Evolutionary conservation across 2,797 vertebrate species (phyloP).

Genomic region (Dallia pectoralis): DNA sequence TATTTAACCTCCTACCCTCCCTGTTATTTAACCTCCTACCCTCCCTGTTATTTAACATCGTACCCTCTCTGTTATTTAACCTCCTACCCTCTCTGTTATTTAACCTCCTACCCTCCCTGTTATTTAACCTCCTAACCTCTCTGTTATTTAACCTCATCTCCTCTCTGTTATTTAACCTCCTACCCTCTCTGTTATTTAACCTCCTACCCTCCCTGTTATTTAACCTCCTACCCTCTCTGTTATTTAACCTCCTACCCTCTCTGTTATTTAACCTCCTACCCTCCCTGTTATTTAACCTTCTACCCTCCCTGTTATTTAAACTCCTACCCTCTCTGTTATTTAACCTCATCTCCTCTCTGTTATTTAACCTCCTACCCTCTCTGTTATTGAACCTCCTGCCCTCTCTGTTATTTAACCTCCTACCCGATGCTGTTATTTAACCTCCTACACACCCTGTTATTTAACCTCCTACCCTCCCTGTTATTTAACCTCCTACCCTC

Average conservation of each 20-base stretch:
- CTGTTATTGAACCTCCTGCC: slow-evolving; percentile 34
- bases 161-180: no score
- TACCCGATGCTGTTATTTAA: slow-evolving; percentile 16
- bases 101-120: slow-evolving; percentile 34
- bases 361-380: slow-evolving; percentile 18
- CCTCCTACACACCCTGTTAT: slow-evolving; percentile 24
- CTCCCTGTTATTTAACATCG: slow-evolving; percentile 33
- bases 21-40: no score
- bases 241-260: slow-evolving; percentile 33
- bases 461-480: slow-evolving; percentile 34
- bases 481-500: no score
- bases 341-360: no score
- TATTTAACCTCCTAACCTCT: slow-evolving; percentile 18
- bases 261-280: no score
- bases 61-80: no score
- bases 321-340: slow-evolving; percentile 25
- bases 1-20: slow-evolving; percentile 33
- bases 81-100: slow-evolving; percentile 25
- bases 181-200: slow-evolving; percentile 30
- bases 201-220: no score
- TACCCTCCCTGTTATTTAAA: no score
- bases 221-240: slow-evolving; percentile 23
- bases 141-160: slow-evolving; percentile 37
- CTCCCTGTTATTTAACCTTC: slow-evolving; percentile 32
- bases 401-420: slow-evolving; percentile 33